Evolutionary conservation across 2,888 invertebrate species (phyloP), one percentile per base, ranked within the genome.

Genomic region (Buathra laborator): DNA sequence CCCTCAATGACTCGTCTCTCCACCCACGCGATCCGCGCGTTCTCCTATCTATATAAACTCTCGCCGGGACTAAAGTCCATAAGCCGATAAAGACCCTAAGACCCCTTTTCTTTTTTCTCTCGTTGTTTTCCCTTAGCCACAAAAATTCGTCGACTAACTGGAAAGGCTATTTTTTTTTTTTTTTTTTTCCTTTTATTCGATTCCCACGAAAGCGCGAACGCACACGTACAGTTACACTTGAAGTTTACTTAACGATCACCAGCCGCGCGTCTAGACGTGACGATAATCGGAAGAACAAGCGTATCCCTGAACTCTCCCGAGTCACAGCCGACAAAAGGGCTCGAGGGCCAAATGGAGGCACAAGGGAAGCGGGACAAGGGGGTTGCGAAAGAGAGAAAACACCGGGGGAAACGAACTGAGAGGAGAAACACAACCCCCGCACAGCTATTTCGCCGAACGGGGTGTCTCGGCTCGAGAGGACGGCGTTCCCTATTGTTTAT

Each of bases 401-500:
- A 14, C 6, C 37, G 46, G 64, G 66, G 32, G 59, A 14, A 29
- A 12, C 37, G 70, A 77, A 43, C 7, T 19, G 16, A 4, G 29
- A 72, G 68, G 12, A 64, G 44, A 46, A 43, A 66, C 67, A 59
- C 62, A 56, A 32, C 81, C 81, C 84, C 81, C 44, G 14, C 32
- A 59, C 59, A 75, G 82, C 75, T 82, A 82, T 82, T 85, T 75
- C 67, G 51, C 5, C 82, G 85, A 82, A 85, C 78, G 82, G 37
- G 78, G 75, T 85, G 85, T 79, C 79, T 75, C 82, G 75, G 77
- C 78, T 81, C 81, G 64, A 67, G 82, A 82, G 79, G 82, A 82
- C 79, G 81, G 77, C 77, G 66, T 85, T 59, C 71, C 85, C 79
- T 79, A 82, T 85, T 85, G 85, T 85, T 82, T 85, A 76, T 79